Evolutionary conservation across 2,888 invertebrate genomes (phyloP).

Genomic region (Pandemis heparana): DNA sequence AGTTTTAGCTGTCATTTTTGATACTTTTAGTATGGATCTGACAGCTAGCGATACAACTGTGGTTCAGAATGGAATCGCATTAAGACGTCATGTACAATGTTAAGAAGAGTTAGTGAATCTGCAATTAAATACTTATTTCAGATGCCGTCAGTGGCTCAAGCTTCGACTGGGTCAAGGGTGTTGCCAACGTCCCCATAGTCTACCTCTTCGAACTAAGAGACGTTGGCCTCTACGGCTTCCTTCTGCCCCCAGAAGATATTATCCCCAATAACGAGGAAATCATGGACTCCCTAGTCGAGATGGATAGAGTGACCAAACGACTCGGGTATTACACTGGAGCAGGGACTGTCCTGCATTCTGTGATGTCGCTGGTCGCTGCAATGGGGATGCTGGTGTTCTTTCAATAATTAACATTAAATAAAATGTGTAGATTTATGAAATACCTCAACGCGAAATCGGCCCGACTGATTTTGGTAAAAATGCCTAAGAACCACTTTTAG

Average conservation of each 20-base stretch:
- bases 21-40: too few species aligned
- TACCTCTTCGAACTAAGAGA: conserved; percentile 86
- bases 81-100: neutral
- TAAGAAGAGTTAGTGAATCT: neutral
- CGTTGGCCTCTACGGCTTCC: conserved; percentile 80
- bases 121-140: conserved; percentile 49
- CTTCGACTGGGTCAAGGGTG: conserved; percentile 85
- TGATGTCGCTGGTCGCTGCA: conserved; percentile 46
- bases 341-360: conserved; percentile 39
- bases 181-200: conserved; percentile 79
- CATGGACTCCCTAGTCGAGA: conserved; percentile 68
- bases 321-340: conserved; percentile 59
- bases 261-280: conserved; percentile 76
- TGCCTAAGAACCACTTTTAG: too few species aligned
- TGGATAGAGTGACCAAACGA: conserved; percentile 59
- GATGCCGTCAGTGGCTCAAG: conserved; percentile 75
- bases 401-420: conserved; percentile 8
- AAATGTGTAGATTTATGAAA: too few species aligned
- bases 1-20: neutral
- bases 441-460: too few species aligned
- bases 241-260: conserved; percentile 81
- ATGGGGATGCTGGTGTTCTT: conserved; percentile 46
- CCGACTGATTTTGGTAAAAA: too few species aligned
- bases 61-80: too few species aligned
- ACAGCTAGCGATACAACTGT: too few species aligned